A percentile compares a stretch with the other conserved stretches of the same genome.
phyloP scores from a whole-genome alignment of 2,113 vertebrate genomes.

The Taurulus bubalis region DNA sequence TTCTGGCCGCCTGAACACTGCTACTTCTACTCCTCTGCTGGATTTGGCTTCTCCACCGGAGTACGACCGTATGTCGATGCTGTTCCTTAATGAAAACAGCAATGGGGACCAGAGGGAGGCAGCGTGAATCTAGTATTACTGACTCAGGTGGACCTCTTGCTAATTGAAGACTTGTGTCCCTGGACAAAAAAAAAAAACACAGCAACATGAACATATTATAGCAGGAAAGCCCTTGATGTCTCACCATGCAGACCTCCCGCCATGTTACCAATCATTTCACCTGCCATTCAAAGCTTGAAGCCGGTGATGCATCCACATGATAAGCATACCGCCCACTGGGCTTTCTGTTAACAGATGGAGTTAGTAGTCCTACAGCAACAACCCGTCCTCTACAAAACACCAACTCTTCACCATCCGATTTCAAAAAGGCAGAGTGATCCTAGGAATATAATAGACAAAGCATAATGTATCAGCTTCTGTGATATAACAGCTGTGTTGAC shows the following conservation, averaged over 20 bases:
- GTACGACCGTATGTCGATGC: background rate
- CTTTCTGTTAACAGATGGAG: constrained; percentile 50
- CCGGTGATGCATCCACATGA: constrained; percentile 42
- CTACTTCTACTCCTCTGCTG: constrained; percentile 5
- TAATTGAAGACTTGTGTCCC: constrained; percentile 1
- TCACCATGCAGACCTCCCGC: constrained; percentile 27
- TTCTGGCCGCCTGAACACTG: constrained; percentile 1
- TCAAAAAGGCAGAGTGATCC: constrained; percentile 9
- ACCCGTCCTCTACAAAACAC: constrained; percentile 19
- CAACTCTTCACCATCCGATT: constrained; percentile 19
- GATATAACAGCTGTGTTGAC: background rate
- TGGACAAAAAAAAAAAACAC: constrained; percentile 11
- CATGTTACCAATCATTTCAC: constrained; percentile 39
- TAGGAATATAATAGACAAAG: background rate
- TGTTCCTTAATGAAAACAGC: constrained; percentile 46
- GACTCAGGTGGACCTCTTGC: background rate
- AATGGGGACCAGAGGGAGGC: constrained; percentile 2
- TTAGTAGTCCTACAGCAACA: constrained; percentile 22
- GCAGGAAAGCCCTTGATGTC: constrained; percentile 6
- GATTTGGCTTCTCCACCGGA: constrained; percentile 17
- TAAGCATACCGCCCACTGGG: constrained; percentile 38
- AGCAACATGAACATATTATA: constrained; percentile 14
- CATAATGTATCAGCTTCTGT: constrained; percentile 11
- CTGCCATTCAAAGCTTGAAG: constrained; percentile 37
- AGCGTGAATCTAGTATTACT: background rate